Evolutionary conservation across 2,888 invertebrate genomes (phyloP).

Genomic region (Gymnocheta viridis): DNA sequence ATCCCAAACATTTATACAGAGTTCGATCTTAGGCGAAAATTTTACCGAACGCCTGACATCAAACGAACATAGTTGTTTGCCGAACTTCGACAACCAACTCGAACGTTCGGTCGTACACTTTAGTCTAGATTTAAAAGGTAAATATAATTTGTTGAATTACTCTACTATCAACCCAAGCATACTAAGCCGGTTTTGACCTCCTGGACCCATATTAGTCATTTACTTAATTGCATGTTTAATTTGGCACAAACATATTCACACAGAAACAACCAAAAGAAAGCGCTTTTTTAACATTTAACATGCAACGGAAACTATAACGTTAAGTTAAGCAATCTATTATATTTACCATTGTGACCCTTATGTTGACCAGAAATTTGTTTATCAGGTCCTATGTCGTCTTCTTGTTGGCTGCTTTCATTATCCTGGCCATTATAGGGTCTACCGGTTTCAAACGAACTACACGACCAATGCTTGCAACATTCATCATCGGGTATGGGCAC

Average conservation of each 20-base stretch:
- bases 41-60: too few species aligned
- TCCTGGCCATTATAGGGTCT: slow-evolving; percentile 48
- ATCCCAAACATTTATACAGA: too few species aligned
- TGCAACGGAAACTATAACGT: slow-evolving; percentile 52
- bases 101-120: background rate
- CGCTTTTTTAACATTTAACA: slow-evolving; percentile 49
- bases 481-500: slow-evolving; percentile 88
- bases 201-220: slow-evolving; percentile 64
- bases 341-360: slow-evolving; percentile 75
- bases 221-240: slow-evolving; percentile 27
- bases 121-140: background rate
- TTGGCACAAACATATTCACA: slow-evolving; percentile 69
- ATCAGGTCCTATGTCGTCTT: background rate
- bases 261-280: slow-evolving; percentile 46
- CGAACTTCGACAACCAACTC: too few species aligned
- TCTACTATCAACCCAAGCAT: slow-evolving; percentile 38
- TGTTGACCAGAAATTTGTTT: slow-evolving; percentile 38
- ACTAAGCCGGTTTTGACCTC: slow-evolving; percentile 44
- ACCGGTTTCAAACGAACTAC: slow-evolving; percentile 80
- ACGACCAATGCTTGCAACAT: slow-evolving; percentile 92
- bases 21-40: too few species aligned
- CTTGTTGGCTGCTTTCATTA: slow-evolving; percentile 36
- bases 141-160: background rate
- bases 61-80: too few species aligned
- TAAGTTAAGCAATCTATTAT: slow-evolving; percentile 66